Base-by-base conservation (phyloP, 2,888 invertebrate species). In the Heteromurus nitidus region DNA sequence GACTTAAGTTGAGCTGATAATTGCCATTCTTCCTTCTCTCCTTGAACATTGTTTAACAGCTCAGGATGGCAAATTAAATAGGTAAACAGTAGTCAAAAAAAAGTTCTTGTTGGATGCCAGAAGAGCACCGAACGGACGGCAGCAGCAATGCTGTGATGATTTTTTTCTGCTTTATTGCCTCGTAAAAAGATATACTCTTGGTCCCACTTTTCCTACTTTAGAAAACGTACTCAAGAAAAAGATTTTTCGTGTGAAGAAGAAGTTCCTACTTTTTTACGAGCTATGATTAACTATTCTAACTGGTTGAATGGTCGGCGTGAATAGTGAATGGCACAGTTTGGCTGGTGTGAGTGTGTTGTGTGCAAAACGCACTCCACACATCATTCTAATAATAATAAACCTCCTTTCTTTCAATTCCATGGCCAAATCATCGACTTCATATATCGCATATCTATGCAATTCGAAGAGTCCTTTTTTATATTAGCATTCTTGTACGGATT, bases 51-150 rank as follows among this genome's bases (percentile, higher is more conserved):
- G 20, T 60, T 5, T 26, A 28, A 26, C 3, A 62, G 1, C 30
- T 31, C 5, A 20, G 31, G 18, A 69, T 77, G 60, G 76, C 68
- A 77, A 77, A 77, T 77, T 69, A 62, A 77, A 69, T 36, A 62
- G 28, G 68, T 62, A 77, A 77, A 77, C 76, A 77, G 76, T 69
- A 76, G 76, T 36, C 18, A 3, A 50, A 13, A 36, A 36, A 58
- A n/a, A n/a, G n/a, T n/a, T n/a, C 31, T 58, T 24, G 62, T 58
- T 72, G 22, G 22, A 24, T 53, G 53, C 24, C n/a, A n/a, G n/a
- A n/a, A n/a, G n/a, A n/a, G n/a, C n/a, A n/a, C 36, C 36, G 36
- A 36, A 36, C 5, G 13, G 36, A 36, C 36, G 36, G 36, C 36
- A 47, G 47, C 16, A 55, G 11, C 20, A 55, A 55, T 55, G n/a